phyloP scores from a whole-genome alignment of 1,140 invertebrate species.

The Sitobion miscanthi region DNA sequence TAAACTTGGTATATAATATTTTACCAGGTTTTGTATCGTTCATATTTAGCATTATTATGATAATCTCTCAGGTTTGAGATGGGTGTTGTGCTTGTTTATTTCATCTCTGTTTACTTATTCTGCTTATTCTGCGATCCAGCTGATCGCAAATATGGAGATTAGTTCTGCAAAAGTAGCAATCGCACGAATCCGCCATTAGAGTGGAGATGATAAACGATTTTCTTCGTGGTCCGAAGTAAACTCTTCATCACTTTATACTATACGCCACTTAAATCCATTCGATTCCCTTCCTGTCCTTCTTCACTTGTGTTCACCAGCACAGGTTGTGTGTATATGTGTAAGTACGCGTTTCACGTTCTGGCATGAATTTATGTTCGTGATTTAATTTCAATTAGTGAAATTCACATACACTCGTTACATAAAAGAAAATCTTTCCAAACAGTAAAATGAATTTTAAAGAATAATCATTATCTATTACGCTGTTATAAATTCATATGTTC shows the following conservation, averaged over 20 bases:
- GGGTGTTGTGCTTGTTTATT: not conserved
- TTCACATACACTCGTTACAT: not conserved
- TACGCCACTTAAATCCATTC: slow-evolving; percentile 4
- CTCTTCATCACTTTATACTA: slow-evolving; percentile 13
- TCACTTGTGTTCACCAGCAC: not conserved
- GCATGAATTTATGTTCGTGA: not conserved
- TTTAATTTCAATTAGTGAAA: not conserved
- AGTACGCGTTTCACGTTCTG: not conserved
- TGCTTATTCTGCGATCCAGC: not conserved
- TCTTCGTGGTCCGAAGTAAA: not conserved
- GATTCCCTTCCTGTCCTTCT: not conserved
- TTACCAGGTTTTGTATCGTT: not conserved
- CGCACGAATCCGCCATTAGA: slow-evolving; percentile 11
- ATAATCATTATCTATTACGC: not conserved
- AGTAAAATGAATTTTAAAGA: not conserved
- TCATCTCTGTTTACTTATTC: not conserved
- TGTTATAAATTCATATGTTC: not conserved
- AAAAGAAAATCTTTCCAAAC: not conserved
- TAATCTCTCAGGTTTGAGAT: not conserved
- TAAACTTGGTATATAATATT: no score
- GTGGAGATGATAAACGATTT: slow-evolving; percentile 47
- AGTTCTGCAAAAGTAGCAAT: slow-evolving; percentile 36
- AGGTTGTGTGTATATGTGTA: not conserved
- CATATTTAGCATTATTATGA: not conserved
- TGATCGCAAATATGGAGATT: not conserved